Evolutionary conservation across 2,797 vertebrate genomes (phyloP), one percentile per base, ranked within the genome.

Genomic region (Syndactyla subalaris): DNA sequence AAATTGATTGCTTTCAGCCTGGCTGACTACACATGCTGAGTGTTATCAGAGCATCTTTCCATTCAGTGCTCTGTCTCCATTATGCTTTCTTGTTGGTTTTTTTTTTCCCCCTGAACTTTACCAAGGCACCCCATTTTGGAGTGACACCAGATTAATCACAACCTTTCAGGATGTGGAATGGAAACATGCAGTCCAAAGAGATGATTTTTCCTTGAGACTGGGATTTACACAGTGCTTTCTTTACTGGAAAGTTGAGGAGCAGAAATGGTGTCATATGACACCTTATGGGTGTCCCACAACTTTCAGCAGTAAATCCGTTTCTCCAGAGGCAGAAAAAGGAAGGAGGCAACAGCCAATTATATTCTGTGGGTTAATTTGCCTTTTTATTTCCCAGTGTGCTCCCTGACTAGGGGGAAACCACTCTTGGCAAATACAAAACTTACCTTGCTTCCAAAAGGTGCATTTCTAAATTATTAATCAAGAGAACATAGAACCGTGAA

Each of bases 381-480:
- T 82, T 88, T 96, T 86, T 90, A 93, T 88, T 93, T 95, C 85
- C 67, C 75, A 75, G 63, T 63, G 46, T 82, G 34, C 83, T 85
- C 77, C 62, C 67, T 38, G 58, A 88, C 78, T 93, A 63, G 63
- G 93, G 92, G 82, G 97, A 96, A 97, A 94, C 87, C 90, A 87
- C 73, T 93, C 88, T 85, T 96, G 85, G 90, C 92, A 93, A 95
- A 95, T 54, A 91, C 74, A 93, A 96, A 95, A 89, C 79, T 92
- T 76, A 88, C 89, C 79, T 88, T 91, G 88, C 85, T 93, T 71
- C 80, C 85, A 92, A 93, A 95, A 88, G 88, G 67, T 62, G 61
- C 85, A 26, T 41, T 51, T 75, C 51, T 97, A 83, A 96, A 97
- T 97, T 95, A 95, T 97, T 96, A 81, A 97, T 87, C 66, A 85